Percentiles rank a stretch among this genome's conserved stretches.
phyloP scores from a whole-genome alignment of 1,140 invertebrate genomes.

The Adelges cooleyi region DNA sequence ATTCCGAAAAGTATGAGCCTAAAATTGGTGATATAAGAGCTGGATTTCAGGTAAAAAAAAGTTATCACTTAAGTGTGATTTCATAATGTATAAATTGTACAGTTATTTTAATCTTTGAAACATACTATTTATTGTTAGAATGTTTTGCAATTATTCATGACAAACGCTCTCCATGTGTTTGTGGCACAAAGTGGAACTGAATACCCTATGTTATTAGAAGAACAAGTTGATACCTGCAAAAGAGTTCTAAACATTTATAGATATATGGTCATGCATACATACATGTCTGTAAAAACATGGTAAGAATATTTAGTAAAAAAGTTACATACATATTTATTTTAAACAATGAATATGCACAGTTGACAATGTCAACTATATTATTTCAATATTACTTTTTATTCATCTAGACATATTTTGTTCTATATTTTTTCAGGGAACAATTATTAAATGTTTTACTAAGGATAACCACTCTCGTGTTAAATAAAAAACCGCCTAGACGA shows the following conservation, averaged over 20 bases:
- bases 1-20: background rate
- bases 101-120: background rate
- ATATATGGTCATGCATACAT: conserved; percentile 93
- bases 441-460: conserved; percentile 74
- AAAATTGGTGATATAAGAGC: conserved; percentile 15
- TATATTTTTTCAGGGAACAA: conserved; percentile 58
- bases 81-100: too few relatives aligned
- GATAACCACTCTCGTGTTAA: conserved; percentile 82
- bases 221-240: conserved; percentile 94
- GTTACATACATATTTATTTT: too few relatives aligned
- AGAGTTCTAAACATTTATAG: conserved; percentile 91
- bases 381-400: background rate
- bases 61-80: too few relatives aligned
- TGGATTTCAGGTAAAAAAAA: conserved; percentile 12
- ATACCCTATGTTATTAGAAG: conserved; percentile 51
- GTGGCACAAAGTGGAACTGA: conserved; percentile 53
- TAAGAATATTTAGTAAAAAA: conserved; percentile 39
- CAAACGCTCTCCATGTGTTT: conserved; percentile 91
- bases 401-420: background rate
- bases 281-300: conserved; percentile 86
- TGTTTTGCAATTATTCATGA: conserved; percentile 85
- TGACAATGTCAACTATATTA: background rate
- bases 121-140: conserved; percentile 47
- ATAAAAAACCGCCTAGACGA: conserved; percentile 57
- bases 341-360: too few relatives aligned